Base-by-base conservation (phyloP, 2,113 vertebrate genomes). In the Sitta europaea region DNA sequence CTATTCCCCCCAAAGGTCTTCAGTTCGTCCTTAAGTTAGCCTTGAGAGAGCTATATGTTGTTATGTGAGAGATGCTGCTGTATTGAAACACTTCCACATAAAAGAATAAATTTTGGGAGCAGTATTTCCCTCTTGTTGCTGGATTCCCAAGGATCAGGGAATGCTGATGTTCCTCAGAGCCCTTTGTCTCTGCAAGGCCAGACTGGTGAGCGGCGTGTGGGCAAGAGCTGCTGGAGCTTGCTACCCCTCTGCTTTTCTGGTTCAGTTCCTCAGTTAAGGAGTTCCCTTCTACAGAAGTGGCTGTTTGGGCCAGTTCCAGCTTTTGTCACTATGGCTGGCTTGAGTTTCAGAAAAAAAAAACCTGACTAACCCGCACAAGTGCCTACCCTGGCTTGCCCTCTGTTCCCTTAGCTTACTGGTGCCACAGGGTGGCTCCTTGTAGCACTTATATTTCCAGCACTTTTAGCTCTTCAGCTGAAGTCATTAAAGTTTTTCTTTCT, bases 371-470 rank as follows among this genome's bases (percentile, higher is more conserved):
- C 72, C 73, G 67, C 84, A 89, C 40, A 47, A 86, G 43, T 43
- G 22, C 12, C 48, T 93, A 38, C 67, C 81, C 81, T 72, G 88
- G 61, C 42, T 72, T 62, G 78, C 72, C 90, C 96, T 87, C 85
- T 74, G 51, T 55, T 96, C 96, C 67, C 27, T 93, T 94, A 93
- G 57, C 94, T 65, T 89, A 83, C 80, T 97, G 95, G 86, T 97
- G 95, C 94, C 95, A 96, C 96, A 96, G 95, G 96, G 96, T 96
- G 96, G 96, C 96, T 96, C 96, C 83, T 95, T 92, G 91, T 28
- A 96, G 96, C 96, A 68, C 84, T 72, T 66, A 47, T 68, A 33
- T 63, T 96, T 84, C 91, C 50, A 55, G 48, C 0, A 29, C 86
- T 86, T 92, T 86, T 18, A 66, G 92, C 73, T 93, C 86, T 85